Evolutionary conservation across 1,140 invertebrate genomes (phyloP), one percentile per base, ranked within the genome.

Genomic region (Zaprionus capensis): DNA sequence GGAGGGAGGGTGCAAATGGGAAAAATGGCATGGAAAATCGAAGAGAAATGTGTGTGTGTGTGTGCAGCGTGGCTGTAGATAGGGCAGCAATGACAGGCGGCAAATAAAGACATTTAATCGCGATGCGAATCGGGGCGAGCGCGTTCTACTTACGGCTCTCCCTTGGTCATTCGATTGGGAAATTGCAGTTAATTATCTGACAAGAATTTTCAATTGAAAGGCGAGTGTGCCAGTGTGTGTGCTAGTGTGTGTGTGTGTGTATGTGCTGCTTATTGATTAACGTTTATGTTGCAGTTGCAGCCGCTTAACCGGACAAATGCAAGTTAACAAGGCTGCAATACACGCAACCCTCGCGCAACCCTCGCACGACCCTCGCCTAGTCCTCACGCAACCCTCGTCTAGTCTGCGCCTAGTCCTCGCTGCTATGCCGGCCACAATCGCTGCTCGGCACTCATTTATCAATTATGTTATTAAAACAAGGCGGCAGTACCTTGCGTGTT

Each of bases 391-490:
- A 38, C 46, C 57, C 28, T 83, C 79, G 61, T 11, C 9, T 7
- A 11, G 31, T 4, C 31, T 34, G 0, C 31, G 31, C 31, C 31
- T 11, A 11, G 31, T 34, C 9, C 31, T 34, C 31, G 28, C 28
- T 11, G 31, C 9, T 7, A 28, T 28, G 26, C 31, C 31, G 0
- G 31, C 9, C 9, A 34, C 36, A 17, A 34, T 41, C 28, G 34
- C 26, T 61, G 41, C 28, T 36, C 51, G 17, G 58, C 70, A 90
- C 41, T 76, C 85, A 90, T 87, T 90, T 90, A 90, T 90, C 85
- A 90, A 90, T 90, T 90, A 90, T 90, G 85, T 90, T 90, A 90
- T 90, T 90, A 90, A 84, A 87, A 87, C 80, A 87, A 86, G 84
- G 78, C 78, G 58, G 58, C 78, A 76, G 69, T 65, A 83, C 56